Percentiles rank a stretch among this genome's conserved stretches.
Conservation (phyloP, 2,888 invertebrate species). For the Drosophila cracens region DNA sequence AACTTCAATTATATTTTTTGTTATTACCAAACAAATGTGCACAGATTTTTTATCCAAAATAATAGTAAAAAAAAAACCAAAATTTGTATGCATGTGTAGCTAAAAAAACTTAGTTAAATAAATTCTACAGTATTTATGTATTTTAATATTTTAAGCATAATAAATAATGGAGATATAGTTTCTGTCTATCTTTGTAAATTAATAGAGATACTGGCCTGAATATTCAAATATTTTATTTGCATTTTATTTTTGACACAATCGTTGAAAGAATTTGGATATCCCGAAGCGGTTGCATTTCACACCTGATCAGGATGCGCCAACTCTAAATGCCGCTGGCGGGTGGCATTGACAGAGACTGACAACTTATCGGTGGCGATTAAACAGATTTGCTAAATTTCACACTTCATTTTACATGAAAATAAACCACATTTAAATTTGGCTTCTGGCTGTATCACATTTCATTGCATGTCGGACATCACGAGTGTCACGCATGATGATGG, state of each 20-base stretch:
- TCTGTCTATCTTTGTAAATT: not conserved
- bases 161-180: not conserved
- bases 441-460: constrained; percentile 22
- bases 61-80: not conserved
- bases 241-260: not conserved
- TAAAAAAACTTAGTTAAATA: not conserved
- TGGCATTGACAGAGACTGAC: constrained; percentile 39
- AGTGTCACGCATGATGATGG: constrained; percentile 19
- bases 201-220: not conserved
- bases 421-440: constrained; percentile 56
- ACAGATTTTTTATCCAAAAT: not conserved
- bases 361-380: constrained; percentile 72
- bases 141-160: not conserved
- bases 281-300: constrained; percentile 28
- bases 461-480: constrained; percentile 12
- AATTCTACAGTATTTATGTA: not conserved
- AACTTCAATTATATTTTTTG: not conserved
- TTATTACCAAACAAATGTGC: not conserved
- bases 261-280: not conserved
- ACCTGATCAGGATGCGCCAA: constrained; percentile 48
- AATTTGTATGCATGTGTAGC: not conserved
- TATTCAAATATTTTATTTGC: not conserved
- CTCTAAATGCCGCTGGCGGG: constrained; percentile 37
- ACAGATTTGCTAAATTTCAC: constrained; percentile 81
- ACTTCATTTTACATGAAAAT: constrained; percentile 74